Conservation (phyloP, 1,140 invertebrate genomes). For the Drosophila mojavensis region DNA sequence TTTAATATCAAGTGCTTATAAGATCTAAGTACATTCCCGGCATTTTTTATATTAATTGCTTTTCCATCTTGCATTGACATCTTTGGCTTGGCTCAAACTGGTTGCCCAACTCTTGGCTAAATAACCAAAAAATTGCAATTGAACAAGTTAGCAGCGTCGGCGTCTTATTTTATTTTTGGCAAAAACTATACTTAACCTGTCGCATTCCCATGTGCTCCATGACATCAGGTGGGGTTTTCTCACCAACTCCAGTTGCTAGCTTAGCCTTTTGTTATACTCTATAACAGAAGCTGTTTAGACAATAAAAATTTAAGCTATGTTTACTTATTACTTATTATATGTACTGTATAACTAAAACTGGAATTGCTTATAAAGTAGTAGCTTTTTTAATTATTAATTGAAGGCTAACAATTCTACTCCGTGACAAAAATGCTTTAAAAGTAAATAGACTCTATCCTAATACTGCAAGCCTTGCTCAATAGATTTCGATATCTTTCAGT, state of each 20-base stretch:
- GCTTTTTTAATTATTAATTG: too few relatives aligned
- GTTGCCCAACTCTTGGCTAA: constrained; percentile 39
- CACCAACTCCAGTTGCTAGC: not conserved
- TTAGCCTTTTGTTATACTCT: not conserved
- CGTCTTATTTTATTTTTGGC: constrained; percentile 26
- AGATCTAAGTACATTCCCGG: not conserved
- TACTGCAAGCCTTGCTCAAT: too few relatives aligned
- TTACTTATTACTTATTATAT: too few relatives aligned
- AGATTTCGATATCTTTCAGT: too few relatives aligned
- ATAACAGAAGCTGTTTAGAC: not conserved
- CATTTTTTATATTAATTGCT: constrained; percentile 1
- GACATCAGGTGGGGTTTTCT: not conserved
- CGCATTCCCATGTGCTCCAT: constrained; percentile 19
- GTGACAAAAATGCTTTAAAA: too few relatives aligned
- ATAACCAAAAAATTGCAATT: constrained; percentile 36
- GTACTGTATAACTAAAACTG: too few relatives aligned
- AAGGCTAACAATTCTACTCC: too few relatives aligned
- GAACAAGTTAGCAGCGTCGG: constrained; percentile 10
- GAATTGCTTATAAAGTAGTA: too few relatives aligned
- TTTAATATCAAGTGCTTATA: too few relatives aligned
- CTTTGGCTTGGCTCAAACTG: constrained; percentile 40
- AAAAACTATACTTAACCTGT: constrained; percentile 35
- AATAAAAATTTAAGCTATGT: not conserved
- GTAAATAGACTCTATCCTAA: too few relatives aligned
- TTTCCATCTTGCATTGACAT: constrained; percentile 39